Evolutionary conservation across 2,113 vertebrate genomes (phyloP).

Genomic region (Origma solitaria): DNA sequence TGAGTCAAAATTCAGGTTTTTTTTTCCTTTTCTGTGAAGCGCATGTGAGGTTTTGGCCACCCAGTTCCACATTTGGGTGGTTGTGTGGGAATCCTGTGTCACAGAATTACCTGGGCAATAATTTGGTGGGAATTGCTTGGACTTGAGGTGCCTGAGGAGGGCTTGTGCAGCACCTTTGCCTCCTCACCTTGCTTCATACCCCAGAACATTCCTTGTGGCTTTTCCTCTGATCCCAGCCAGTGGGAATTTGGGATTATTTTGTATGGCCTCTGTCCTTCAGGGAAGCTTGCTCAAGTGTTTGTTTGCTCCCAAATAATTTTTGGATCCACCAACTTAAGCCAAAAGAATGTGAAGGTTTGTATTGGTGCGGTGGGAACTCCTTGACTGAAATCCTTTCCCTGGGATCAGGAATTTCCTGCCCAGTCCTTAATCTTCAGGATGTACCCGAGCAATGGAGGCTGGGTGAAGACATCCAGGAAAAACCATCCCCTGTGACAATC

Average conservation of each 20-base stretch:
- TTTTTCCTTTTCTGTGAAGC: neutral
- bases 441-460: neutral
- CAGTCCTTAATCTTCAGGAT: neutral
- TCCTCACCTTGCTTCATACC: rapidly evolving
- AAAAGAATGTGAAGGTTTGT: neutral
- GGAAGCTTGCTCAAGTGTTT: neutral
- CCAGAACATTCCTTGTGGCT: rapidly evolving
- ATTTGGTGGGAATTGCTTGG: neutral
- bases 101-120: neutral
- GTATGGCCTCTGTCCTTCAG: rapidly evolving
- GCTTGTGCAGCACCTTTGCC: neutral
- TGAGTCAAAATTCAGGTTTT: neutral
- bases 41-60: rapidly evolving
- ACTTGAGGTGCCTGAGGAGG: neutral
- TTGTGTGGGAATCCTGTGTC: neutral
- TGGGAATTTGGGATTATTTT: neutral
- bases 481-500: neutral
- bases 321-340: neutral
- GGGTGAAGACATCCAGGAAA: neutral
- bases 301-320: neutral
- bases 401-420: neutral
- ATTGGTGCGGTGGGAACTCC: neutral
- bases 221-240: neutral
- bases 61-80: rapidly evolving
- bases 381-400: neutral